Base-by-base conservation (phyloP, 2,113 vertebrate genomes). In the Puntigrus tetrazona region DNA sequence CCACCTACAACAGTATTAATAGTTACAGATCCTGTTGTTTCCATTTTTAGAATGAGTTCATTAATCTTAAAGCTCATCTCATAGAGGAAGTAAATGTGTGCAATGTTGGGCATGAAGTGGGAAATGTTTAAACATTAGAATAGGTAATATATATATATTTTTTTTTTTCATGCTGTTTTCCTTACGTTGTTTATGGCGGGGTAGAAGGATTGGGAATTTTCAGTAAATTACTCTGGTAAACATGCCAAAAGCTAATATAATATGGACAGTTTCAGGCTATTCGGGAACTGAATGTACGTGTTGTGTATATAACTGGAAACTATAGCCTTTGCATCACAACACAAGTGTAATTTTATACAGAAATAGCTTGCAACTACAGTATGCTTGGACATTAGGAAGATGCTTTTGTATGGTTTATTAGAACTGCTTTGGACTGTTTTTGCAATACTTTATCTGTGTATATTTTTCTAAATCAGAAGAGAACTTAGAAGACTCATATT, bases 1-100 rank as follows among this genome's bases (percentile, higher is more conserved):
- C 31, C 25, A 11, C 36, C n/a, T 29, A 45, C 41, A 67, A 80
- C 78, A 65, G 18, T 80, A 79, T 80, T 80, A 65, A 18, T 80
- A 34, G 59, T 65, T 80, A 67, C 57, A 65, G 38, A 80, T 65
- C 36, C 27, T 2, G 38, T 63, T 67, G 41, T 65, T 80, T 80
- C 59, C 41, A 63, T 47, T 67, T 80, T 45, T 47, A 80, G 41
- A 45, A 80, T 29, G 14, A 80, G 41, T 29, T 80, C 41, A 80
- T 80, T 80, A 65, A 45, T 80, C 78, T 80, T 45, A 38, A 31
- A 43, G n/a, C 57, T 8, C n/a, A 45, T 80, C 41, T 63, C 25
- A 47, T 10, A 1, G 16, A 29, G 41, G 25, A 80, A 31, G 16
- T 29, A 59, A 38, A 27, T 45, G 78, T 65, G 78, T 31, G 63